A percentile compares a stretch with the other conserved stretches of the same genome.
Evolutionary conservation across 2,888 invertebrate genomes (phyloP).

Genomic region (Trichogramma dendrolimi): DNA sequence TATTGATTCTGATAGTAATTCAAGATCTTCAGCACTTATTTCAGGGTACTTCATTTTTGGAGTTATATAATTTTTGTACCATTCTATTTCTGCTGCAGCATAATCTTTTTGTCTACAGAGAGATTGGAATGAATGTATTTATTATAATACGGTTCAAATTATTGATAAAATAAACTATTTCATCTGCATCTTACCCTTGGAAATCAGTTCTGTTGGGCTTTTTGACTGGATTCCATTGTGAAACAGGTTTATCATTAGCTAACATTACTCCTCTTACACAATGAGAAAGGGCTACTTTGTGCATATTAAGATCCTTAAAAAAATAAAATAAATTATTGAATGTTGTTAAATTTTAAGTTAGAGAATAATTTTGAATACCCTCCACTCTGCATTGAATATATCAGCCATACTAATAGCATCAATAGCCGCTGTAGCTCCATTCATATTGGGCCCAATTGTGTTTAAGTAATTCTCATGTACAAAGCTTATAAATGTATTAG

Average conservation of each 20-base stretch:
- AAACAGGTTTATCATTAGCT: constrained; percentile 63
- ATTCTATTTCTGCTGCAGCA: constrained; percentile 40
- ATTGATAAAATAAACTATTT: constrained; percentile 1
- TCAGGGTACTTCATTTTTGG: constrained; percentile 32
- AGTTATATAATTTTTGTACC: constrained; percentile 37
- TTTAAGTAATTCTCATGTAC: constrained; percentile 71
- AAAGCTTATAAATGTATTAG: constrained; percentile 64
- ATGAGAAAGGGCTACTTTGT: constrained; percentile 43
- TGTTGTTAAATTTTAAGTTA: not conserved
- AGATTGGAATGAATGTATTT: constrained; percentile 11
- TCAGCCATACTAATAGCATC: constrained; percentile 70
- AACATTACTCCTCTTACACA: constrained; percentile 68
- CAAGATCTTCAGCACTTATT: constrained; percentile 28
- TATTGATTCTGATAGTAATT: constrained; percentile 29
- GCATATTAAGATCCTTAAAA: constrained; percentile 41
- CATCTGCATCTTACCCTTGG: constrained; percentile 33
- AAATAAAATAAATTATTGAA: constrained; percentile 3
- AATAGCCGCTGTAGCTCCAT: constrained; percentile 56
- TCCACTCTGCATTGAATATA: constrained; percentile 62
- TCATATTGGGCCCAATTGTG: constrained; percentile 63
- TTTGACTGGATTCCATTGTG: constrained; percentile 71
- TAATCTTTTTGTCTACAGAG: constrained; percentile 40
- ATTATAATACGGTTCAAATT: not conserved
- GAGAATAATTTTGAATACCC: constrained; percentile 51
- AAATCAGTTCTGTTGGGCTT: constrained; percentile 39